These are phyloP conservation scores for Tychaedon coryphoeus DNA, from an alignment of 2,113 vertebrate species.

Conservation along the genomic window DNA sequence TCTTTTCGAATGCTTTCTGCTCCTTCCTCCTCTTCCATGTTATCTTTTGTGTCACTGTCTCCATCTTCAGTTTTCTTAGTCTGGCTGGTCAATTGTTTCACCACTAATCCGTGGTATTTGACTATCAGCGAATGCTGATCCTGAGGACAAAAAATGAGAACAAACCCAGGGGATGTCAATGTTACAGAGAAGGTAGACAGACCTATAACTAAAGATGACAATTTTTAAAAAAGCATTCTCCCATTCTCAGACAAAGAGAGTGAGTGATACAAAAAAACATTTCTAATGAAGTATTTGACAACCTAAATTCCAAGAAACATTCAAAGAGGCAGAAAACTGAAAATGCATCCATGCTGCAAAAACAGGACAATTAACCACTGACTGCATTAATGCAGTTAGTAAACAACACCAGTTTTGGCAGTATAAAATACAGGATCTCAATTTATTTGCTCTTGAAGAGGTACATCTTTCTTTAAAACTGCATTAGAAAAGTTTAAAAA, in stretches of 20 bases:
- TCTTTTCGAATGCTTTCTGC: constrained; percentile 73
- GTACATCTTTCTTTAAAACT: neutral
- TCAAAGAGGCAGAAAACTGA: neutral
- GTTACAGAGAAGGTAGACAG: neutral
- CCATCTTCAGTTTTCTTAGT: constrained; percentile 78
- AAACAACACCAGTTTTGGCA: neutral
- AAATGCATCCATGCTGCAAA: neutral
- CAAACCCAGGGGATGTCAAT: neutral
- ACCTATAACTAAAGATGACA: neutral
- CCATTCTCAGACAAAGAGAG: neutral
- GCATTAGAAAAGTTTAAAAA: neutral
- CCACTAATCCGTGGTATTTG: constrained; percentile 89
- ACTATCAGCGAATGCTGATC: constrained; percentile 87
- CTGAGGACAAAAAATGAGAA: constrained; percentile 64
- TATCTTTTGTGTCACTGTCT: constrained; percentile 58
- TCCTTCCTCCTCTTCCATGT: constrained; percentile 67
- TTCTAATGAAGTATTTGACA: neutral
- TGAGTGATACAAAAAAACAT: neutral
- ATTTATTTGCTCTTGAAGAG: neutral
- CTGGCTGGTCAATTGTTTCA: constrained; percentile 87
- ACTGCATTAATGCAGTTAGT: neutral
- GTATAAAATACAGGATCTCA: neutral
- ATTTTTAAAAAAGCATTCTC: neutral
- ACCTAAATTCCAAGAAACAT: neutral
- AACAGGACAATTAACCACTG: neutral